Evolutionary conservation across 2,797 vertebrate species (phyloP).

Genomic region (Falco rusticolus): DNA sequence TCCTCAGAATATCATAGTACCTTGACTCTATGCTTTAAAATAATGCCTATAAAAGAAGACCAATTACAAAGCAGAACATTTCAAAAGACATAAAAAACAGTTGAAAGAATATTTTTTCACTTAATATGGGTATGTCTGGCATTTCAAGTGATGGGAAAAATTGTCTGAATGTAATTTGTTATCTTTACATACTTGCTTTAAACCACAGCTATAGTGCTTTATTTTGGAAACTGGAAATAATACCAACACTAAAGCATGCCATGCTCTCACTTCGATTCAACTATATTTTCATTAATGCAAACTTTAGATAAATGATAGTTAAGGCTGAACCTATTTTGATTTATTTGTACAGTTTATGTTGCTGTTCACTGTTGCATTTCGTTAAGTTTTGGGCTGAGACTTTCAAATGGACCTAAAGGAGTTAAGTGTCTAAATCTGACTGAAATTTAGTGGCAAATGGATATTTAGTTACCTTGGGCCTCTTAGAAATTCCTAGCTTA

Average conservation of each 20-base stretch:
- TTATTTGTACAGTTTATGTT: not conserved
- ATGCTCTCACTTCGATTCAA: not conserved
- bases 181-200: not conserved
- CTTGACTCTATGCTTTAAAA: not conserved
- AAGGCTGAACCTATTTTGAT: not conserved
- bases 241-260: not conserved
- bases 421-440: not conserved
- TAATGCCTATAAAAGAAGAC: not conserved
- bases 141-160: slow-evolving; percentile 1
- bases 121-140: not conserved
- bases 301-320: not conserved
- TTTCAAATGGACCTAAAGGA: not conserved
- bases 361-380: not conserved
- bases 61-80: slow-evolving; percentile 14
- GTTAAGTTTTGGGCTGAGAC: not conserved
- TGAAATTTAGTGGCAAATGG: not conserved
- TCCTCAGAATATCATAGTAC: not conserved
- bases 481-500: not conserved
- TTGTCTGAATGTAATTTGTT: not conserved
- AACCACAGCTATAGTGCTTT: not conserved
- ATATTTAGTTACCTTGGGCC: not conserved
- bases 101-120: not conserved
- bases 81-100: slow-evolving; percentile 2
- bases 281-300: not conserved
- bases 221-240: not conserved